Evolutionary conservation across 2,797 vertebrate genomes (phyloP), one percentile per base, ranked within the genome.

Genomic region (Percopsis omiscomaycus): DNA sequence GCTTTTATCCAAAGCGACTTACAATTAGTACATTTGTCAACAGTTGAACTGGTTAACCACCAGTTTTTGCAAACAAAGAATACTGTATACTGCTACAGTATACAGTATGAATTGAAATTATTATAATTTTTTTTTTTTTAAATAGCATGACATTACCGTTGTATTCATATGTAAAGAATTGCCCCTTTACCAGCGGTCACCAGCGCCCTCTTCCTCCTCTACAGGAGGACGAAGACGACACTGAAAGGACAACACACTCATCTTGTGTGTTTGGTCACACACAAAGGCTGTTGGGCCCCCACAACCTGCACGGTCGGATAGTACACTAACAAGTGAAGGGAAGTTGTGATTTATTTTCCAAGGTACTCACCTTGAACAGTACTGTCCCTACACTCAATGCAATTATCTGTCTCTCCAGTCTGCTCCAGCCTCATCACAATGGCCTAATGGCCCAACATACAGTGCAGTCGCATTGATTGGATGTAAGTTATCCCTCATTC

Each of bases 341-440:
- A 28, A 61, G 69, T 73, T 82, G 66, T 85, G 83, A 89, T 86
- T 86, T 83, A 86, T 88, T 79, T 69, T 58, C 86, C 75, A 78
- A 22, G 81, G 60, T 66, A 73, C 85, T 88, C 69, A 80, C 86
- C 87, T 88, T 88, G 87, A 89, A 88, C 87, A 83, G 86, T 86
- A 82, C 78, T 79, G 58, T 77, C 75, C 75, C 84, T 71, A 66
- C 81, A 74, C 63, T 67, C 75, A 75, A 85, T 70, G 48, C 79
- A 76, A 84, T 76, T 74, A 72, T 81, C 79, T 79, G 74, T 83
- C 78, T 83, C 55, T 22, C 47, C 73, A 64, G 63, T 72, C 61
- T 58, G 73, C 70, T 71, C 44, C 65, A 59, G 27, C 63, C 78
- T 75, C 51, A 49, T 78, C 74, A 75, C 67, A 16, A n/a, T 28